Percentiles rank a stretch among this genome's conserved stretches.
Evolutionary conservation across 2,113 vertebrate species (phyloP).

Genomic region (Nyctereutes procyonoides): DNA sequence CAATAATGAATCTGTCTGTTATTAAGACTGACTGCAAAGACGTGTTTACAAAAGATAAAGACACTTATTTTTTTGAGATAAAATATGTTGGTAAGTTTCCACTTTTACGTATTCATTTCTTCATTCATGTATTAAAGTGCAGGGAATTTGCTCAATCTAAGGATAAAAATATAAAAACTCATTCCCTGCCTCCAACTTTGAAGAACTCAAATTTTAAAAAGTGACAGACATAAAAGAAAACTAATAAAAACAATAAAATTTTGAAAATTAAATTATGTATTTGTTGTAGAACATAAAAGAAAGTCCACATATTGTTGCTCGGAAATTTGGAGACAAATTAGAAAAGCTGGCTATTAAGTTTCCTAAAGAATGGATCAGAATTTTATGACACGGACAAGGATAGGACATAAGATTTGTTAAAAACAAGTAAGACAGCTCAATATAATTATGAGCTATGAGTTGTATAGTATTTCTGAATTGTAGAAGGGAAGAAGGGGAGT

Average conservation of each 20-base stretch:
- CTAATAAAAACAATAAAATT: not conserved
- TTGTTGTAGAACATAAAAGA: not conserved
- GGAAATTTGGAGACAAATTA: not conserved
- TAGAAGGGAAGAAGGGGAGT: not conserved
- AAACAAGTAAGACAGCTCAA: not conserved
- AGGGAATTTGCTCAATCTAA: not conserved
- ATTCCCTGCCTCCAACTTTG: not conserved
- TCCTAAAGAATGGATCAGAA: not conserved
- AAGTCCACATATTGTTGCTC: not conserved
- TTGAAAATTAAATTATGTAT: not conserved
- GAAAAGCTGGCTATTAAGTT: not conserved
- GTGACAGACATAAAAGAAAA: not conserved
- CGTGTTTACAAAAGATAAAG: not conserved
- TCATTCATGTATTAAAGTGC: not conserved
- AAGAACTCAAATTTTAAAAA: not conserved
- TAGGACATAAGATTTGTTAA: not conserved
- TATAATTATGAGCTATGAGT: not conserved
- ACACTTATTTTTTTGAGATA: not conserved
- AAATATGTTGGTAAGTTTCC: not conserved
- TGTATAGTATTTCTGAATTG: not conserved
- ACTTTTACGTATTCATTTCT: not conserved
- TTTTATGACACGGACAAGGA: not conserved
- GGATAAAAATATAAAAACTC: not conserved
- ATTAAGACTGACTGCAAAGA: not conserved
- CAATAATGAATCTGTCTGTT: not conserved